These are phyloP conservation scores for Rattus norvegicus DNA, from an alignment of 2,113 vertebrate genomes.

Conservation along the genomic window GRCr8 NC_086024.1:40786501-40787000, in stretches of 20 bases:
- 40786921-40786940: neutral
- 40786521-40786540: conserved; percentile 9
- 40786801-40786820: neutral
- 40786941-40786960: neutral
- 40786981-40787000: neutral
- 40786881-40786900: neutral
- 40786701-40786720: neutral
- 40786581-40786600: neutral
- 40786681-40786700: conserved; percentile 10
- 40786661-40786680: conserved; percentile 4
- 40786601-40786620: conserved; percentile 43
- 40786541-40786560: neutral
- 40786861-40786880: neutral
- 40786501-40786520: neutral
- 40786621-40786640: neutral
- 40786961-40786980: neutral
- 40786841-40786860: neutral
- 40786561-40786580: neutral
- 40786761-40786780: neutral
- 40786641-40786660: neutral
- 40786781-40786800: neutral
- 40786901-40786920: neutral
- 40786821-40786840: neutral
- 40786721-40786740: neutral
- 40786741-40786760: neutral